A percentile compares a stretch with the other conserved stretches of the same genome.
Conservation (phyloP, 2,113 vertebrate genomes). For the Thunnus thynnus region DNA sequence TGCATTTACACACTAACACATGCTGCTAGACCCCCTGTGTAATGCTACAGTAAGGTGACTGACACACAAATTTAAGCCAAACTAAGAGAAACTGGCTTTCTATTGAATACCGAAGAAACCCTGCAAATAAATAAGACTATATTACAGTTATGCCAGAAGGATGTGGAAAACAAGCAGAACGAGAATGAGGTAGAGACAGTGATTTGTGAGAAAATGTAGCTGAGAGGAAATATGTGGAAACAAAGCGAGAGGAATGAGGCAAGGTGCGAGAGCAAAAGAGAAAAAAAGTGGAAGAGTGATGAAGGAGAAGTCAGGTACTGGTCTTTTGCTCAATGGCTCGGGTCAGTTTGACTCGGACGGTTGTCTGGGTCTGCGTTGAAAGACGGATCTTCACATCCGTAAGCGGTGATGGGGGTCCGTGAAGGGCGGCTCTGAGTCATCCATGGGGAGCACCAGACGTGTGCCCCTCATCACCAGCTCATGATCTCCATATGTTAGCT, state of each 20-base stretch:
- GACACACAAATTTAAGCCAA: conserved; percentile 40
- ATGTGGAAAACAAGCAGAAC: conserved; percentile 51
- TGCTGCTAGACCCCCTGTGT: conserved; percentile 74
- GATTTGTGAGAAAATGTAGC: conserved; percentile 51
- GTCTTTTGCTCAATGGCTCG: conserved; percentile 54
- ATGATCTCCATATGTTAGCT: conserved; percentile 91
- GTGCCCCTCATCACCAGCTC: conserved; percentile 96
- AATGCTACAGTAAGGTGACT: conserved; percentile 71
- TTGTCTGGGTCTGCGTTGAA: conserved; percentile 3
- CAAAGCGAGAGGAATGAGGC: conserved; percentile 23
- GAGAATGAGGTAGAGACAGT: conserved; percentile 73
- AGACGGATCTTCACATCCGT: conserved; percentile 58
- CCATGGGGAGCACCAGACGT: conserved; percentile 96
- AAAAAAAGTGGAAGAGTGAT: conserved; percentile 32
- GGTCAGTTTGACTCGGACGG: conserved; percentile 27
- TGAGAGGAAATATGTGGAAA: neutral
- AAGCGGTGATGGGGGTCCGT: conserved; percentile 74
- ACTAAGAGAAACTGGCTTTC: conserved; percentile 29
- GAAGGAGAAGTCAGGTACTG: conserved; percentile 44
- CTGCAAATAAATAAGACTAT: conserved; percentile 65
- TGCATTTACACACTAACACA: conserved; percentile 73
- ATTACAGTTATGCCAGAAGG: conserved; percentile 49
- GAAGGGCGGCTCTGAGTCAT: conserved; percentile 92
- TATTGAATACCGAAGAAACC: conserved; percentile 21
- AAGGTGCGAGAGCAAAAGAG: conserved; percentile 32